A percentile compares a stretch with the other conserved stretches of the same genome.
These are phyloP conservation scores for Myotis daubentonii DNA, from an alignment of 2,797 vertebrate genomes.

Conservation along the genomic window DNA sequence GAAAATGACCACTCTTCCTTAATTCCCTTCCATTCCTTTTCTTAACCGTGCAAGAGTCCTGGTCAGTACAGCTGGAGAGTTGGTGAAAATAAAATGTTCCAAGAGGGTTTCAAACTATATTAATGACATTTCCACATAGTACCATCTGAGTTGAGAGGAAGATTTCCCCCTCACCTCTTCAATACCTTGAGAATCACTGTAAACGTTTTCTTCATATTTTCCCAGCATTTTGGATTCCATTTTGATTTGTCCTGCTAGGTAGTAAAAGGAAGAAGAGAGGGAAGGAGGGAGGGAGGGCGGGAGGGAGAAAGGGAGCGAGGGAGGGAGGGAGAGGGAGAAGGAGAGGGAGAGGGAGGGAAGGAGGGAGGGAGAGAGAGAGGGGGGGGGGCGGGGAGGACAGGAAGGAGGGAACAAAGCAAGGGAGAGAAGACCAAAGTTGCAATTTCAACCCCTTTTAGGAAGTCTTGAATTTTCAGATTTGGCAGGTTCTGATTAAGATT, in stretches of 20 bases:
- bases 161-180: background rate
- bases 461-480: constrained; percentile 6
- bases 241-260: background rate
- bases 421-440: background rate
- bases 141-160: background rate
- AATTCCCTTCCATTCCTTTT: background rate
- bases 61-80: background rate
- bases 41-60: background rate
- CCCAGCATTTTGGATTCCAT: background rate
- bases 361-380: too few relatives aligned
- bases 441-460: background rate
- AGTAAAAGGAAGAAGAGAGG: background rate
- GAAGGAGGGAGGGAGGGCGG: background rate
- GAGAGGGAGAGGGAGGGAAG: too few relatives aligned
- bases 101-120: background rate
- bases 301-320: background rate
- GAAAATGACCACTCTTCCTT: background rate
- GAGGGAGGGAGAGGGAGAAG: background rate
- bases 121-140: background rate
- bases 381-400: too few relatives aligned
- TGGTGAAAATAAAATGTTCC: background rate
- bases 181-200: background rate
- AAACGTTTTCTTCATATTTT: background rate
- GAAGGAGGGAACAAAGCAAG: background rate
- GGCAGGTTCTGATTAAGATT: background rate